Percentiles rank a stretch among this genome's conserved stretches.
Conservation (phyloP, 2,797 vertebrate genomes). For the Threskiornis aethiopicus region DNA sequence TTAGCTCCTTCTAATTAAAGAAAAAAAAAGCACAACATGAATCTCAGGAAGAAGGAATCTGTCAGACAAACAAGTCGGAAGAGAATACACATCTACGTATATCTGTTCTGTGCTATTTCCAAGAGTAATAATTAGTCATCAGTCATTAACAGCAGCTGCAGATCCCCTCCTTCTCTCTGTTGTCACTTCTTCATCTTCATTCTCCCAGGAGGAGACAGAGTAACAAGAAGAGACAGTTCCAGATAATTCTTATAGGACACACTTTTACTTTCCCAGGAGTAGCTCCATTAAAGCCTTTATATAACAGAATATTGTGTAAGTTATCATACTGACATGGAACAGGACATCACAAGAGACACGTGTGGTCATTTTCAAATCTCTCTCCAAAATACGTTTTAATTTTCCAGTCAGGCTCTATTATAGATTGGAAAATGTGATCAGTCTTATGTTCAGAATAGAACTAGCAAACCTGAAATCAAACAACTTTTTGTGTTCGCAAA, state of each 20-base stretch:
- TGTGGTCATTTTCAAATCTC: not conserved
- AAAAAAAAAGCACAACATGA: not conserved
- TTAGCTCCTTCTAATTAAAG: not conserved
- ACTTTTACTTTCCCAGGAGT: not conserved
- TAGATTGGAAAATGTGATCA: not conserved
- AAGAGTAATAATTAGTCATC: slow-evolving; percentile 12
- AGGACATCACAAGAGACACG: not conserved
- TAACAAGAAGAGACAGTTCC: not conserved
- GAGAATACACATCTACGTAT: not conserved
- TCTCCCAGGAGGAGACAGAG: not conserved
- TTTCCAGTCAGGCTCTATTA: not conserved
- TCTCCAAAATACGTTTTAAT: not conserved
- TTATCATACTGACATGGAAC: not conserved
- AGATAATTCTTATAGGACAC: not conserved
- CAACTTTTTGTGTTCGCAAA: not conserved
- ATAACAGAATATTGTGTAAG: not conserved
- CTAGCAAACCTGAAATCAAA: not conserved
- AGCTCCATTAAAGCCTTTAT: not conserved
- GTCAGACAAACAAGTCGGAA: not conserved
- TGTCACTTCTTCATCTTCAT: not conserved
- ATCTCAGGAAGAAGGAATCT: not conserved
- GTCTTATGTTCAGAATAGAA: not conserved
- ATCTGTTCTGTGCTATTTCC: not conserved
- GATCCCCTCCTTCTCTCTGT: not conserved
- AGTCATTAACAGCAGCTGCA: not conserved